phyloP scores from a whole-genome alignment of 2,888 invertebrate species.

The Norana najaformis region DNA sequence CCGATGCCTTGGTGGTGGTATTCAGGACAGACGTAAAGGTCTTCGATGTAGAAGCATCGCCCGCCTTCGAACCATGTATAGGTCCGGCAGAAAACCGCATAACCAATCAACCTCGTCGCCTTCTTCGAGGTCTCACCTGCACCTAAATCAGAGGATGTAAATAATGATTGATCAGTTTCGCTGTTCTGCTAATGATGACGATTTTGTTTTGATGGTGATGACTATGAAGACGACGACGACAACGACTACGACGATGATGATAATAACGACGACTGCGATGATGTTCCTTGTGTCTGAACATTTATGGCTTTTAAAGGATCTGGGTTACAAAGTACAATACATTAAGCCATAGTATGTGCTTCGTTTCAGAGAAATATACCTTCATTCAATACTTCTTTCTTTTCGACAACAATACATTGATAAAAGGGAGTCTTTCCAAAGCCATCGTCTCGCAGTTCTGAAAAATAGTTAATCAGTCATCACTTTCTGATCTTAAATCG shows the following conservation, averaged over 20 bases:
- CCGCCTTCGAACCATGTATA: conserved; percentile 87
- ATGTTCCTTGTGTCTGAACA: too few relatives aligned
- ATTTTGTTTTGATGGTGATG: neutral
- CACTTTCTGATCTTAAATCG: too few relatives aligned
- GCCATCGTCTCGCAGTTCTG: neutral
- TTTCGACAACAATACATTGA: neutral
- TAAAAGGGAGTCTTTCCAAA: neutral
- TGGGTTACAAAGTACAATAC: too few relatives aligned
- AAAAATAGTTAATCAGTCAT: too few relatives aligned
- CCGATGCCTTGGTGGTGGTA: conserved; percentile 73
- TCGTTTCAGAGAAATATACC: neutral
- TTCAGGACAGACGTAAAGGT: conserved; percentile 75
- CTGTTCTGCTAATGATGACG: too few relatives aligned
- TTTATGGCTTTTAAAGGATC: too few relatives aligned
- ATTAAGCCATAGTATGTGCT: too few relatives aligned
- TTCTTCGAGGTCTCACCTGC: neutral
- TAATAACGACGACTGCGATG: neutral
- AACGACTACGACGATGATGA: too few relatives aligned
- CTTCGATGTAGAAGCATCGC: conserved; percentile 77
- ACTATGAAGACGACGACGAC: neutral
- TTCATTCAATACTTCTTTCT: neutral
- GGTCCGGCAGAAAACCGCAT: conserved; percentile 77
- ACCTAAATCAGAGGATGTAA: neutral
- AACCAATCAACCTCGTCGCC: conserved; percentile 66
- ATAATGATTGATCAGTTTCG: too few relatives aligned